Conservation (phyloP, 2,888 invertebrate genomes). For the Litoditis marina region DNA sequence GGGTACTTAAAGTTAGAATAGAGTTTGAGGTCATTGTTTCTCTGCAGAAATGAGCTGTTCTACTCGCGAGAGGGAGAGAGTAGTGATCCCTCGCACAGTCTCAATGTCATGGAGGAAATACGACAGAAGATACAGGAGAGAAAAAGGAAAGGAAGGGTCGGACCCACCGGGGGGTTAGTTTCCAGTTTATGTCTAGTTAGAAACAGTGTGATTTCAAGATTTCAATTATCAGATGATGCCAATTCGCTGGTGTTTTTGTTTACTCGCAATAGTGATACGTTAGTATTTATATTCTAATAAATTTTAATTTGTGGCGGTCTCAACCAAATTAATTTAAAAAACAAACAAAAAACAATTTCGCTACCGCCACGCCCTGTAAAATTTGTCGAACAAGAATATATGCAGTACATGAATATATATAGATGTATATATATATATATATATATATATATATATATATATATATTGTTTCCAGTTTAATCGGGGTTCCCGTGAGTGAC, state of each 20-base stretch:
- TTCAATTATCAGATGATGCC: no score
- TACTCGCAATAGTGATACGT: no score
- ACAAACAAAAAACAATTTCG: no score
- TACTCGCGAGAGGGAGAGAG: conserved; percentile 26
- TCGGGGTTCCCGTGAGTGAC: not conserved
- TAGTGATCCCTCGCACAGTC: conserved; percentile 17
- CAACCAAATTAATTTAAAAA: no score
- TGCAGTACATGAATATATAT: no score
- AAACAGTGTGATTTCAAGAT: no score
- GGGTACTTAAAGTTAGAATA: not conserved
- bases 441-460: not conserved
- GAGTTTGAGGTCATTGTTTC: no score
- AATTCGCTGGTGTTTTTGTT: no score
- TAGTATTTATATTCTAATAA: not conserved
- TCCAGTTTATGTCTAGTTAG: no score
- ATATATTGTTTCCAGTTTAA: not conserved
- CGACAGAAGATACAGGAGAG: conserved; percentile 54
- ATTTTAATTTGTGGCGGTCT: not conserved
- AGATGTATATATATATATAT: no score
- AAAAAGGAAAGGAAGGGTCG: conserved; percentile 39
- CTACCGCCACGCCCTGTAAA: no score
- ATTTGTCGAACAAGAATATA: no score
- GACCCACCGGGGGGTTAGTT: conserved; percentile 30
- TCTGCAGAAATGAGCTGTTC: conserved; percentile 10
- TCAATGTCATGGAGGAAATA: conserved; percentile 52